Evolutionary conservation across 2,888 invertebrate species (phyloP).

Genomic region (Cephus rjabovi): DNA sequence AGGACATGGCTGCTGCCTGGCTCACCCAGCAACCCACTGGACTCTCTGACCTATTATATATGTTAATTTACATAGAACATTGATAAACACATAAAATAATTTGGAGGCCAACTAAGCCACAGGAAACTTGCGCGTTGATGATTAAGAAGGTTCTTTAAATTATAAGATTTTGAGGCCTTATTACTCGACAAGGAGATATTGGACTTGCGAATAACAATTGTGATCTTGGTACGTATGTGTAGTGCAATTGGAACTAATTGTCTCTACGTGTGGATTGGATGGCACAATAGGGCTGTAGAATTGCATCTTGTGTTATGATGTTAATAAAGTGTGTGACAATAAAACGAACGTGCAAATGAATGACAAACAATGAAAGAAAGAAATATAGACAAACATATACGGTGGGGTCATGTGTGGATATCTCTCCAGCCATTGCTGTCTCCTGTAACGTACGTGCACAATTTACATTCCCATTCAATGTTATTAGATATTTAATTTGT

Average conservation of each 20-base stretch:
- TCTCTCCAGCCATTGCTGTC: slow-evolving; percentile 60
- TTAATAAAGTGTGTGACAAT: slow-evolving; percentile 17
- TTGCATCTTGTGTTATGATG: neutral
- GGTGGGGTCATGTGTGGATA: slow-evolving; percentile 56
- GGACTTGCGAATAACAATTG: neutral
- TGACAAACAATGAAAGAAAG: slow-evolving; percentile 39
- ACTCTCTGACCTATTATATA: slow-evolving; percentile 63
- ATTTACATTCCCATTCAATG: slow-evolving; percentile 31
- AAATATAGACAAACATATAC: slow-evolving; percentile 62
- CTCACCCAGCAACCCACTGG: slow-evolving; percentile 65
- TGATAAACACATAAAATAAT: slow-evolving; percentile 23
- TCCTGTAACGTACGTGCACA: slow-evolving; percentile 60
- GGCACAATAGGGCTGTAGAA: neutral
- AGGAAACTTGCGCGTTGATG: neutral
- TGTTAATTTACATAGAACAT: slow-evolving; percentile 54
- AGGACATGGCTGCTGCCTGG: slow-evolving; percentile 65
- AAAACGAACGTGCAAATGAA: slow-evolving; percentile 34
- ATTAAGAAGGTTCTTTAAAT: neutral
- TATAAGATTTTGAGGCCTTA: neutral
- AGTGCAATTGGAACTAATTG: neutral
- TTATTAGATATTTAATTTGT: neutral
- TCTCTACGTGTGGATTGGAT: neutral
- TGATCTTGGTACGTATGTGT: neutral
- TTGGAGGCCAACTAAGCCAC: neutral
- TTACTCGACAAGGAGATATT: neutral